These are phyloP conservation scores for Acronicta psi DNA, from an alignment of 2,888 invertebrate species.

Conservation along the genomic window DNA sequence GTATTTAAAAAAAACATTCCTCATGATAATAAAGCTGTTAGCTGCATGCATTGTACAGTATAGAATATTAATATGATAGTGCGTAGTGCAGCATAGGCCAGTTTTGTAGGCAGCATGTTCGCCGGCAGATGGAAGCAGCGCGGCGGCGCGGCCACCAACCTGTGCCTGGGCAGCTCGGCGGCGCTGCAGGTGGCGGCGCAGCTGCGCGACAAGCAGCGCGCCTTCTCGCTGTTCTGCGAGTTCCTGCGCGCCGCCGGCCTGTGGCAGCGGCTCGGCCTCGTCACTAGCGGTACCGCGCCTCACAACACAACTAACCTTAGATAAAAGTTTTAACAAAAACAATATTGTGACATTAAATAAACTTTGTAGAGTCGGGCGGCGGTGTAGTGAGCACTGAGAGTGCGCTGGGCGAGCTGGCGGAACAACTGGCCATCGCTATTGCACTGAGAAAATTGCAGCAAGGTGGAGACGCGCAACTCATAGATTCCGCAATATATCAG, in stretches of 20 bases:
- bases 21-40: too few relatives aligned
- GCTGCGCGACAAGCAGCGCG: constrained; percentile 95
- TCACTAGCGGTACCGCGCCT: constrained; percentile 60
- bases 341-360: neutral
- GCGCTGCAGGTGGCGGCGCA: constrained; percentile 96
- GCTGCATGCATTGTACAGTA: too few relatives aligned
- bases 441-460: constrained; percentile 91
- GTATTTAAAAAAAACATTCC: too few relatives aligned
- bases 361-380: constrained; percentile 63
- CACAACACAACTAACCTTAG: too few relatives aligned
- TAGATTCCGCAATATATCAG: constrained; percentile 71
- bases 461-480: constrained; percentile 69
- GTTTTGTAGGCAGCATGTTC: neutral
- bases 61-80: too few relatives aligned
- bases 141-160: constrained; percentile 69
- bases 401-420: constrained; percentile 92
- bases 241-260: constrained; percentile 92
- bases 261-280: constrained; percentile 89
- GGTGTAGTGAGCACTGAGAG: constrained; percentile 77
- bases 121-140: constrained; percentile 76
- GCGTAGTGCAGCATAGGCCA: too few relatives aligned
- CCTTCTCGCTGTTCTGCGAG: constrained; percentile 92
- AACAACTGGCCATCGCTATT: constrained; percentile 93
- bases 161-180: constrained; percentile 91
- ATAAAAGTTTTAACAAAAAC: too few relatives aligned